Base-by-base conservation (phyloP, 1,140 invertebrate species). In the Cotesia glomerata region DNA sequence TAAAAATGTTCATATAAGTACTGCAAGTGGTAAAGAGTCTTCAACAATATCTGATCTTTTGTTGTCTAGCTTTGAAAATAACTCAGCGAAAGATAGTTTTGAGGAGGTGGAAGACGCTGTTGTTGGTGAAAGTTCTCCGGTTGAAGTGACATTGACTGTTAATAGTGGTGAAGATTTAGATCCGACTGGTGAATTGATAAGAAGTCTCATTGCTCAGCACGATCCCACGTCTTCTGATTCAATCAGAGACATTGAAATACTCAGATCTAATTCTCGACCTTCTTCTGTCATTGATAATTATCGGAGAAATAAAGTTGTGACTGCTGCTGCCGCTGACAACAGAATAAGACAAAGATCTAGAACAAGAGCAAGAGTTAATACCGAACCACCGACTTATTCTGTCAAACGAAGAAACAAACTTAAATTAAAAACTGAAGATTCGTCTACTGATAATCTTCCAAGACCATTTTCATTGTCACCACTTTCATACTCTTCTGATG, bases 71-170 rank as follows among this genome's bases (percentile, higher is more conserved):
- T 45, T 45, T 45, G 11, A 45, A 7, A 11, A 45, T 34, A 18
- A 49, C 32, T 67, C 18, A 39, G 16, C 45, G 0, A 49, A 64
- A 16, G 61, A 64, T 52, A 16, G n/a, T 36, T 54, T 11, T 16
- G 36, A 51, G 34, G 34, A 45, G 39, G 14, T 18, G 64, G 75
- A 74, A 1, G 78, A 82, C n/a, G 34, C 58, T 0, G 74, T 76
- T 5, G 76, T 78, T 8, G 65, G 71, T 11, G 75, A 74, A 8
- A 79, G 79, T 49, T 78, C 80, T 1, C 80, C 83, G 1, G 78
- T 76, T 34, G 76, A 80, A 13, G 65, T 83, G 3, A 76, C 78
- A 0, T n/a, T 82, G 0, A 62, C 75, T 0, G 51, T 82, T 11
- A 77, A 81, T 16, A 70, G 59, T 13, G 58, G 74, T 7, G 71